These are phyloP conservation scores for Glossosoma conforme DNA, from an alignment of 1,140 invertebrate genomes.

Conservation along the genomic window DNA sequence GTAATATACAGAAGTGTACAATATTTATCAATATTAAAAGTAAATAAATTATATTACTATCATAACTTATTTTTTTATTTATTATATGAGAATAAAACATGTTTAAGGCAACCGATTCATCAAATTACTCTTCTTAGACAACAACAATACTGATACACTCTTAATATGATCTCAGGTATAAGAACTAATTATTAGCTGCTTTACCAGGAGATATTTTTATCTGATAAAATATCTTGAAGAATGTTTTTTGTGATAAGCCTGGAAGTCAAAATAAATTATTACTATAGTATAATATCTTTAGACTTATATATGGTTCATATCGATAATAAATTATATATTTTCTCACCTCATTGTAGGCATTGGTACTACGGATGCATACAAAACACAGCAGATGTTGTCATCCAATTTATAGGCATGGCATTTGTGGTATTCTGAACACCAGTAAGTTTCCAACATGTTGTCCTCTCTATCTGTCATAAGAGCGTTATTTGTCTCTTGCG, in stretches of 20 bases:
- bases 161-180: too few relatives aligned
- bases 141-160: too few relatives aligned
- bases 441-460: constrained; percentile 62
- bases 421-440: constrained; percentile 81
- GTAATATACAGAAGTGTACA: too few relatives aligned
- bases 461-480: constrained; percentile 35
- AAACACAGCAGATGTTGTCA: constrained; percentile 60
- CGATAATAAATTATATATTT: constrained; percentile 2
- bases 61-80: too few relatives aligned
- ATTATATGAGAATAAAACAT: too few relatives aligned
- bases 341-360: constrained; percentile 60
- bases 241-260: constrained; percentile 41
- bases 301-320: background rate
- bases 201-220: constrained; percentile 30
- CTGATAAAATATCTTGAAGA: constrained; percentile 27
- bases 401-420: constrained; percentile 63
- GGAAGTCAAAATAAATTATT: constrained; percentile 31
- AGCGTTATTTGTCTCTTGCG: constrained; percentile 24
- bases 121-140: too few relatives aligned
- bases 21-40: too few relatives aligned
- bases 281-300: background rate
- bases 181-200: too few relatives aligned
- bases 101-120: too few relatives aligned
- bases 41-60: too few relatives aligned
- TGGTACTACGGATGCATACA: constrained; percentile 63